A percentile compares a stretch with the other conserved stretches of the same genome.
Conservation (phyloP, 2,113 vertebrate species). For the Emydocephalus ijimae region DNA sequence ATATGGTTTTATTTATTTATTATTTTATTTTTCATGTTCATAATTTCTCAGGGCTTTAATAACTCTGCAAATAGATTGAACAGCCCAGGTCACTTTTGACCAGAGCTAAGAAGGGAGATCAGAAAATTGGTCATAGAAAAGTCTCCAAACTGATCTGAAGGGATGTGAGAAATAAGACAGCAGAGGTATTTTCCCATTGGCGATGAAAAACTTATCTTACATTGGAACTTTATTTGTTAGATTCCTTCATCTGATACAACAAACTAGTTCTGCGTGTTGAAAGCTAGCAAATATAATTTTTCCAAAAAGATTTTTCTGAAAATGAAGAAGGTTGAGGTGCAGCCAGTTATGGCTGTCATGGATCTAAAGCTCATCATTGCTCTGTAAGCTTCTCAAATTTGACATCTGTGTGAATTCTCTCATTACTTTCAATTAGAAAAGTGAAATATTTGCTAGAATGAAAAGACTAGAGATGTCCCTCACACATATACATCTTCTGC, state of each 20-base stretch:
- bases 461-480: not conserved
- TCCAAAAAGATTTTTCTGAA: not conserved
- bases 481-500: not conserved
- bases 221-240: not conserved
- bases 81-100: not conserved
- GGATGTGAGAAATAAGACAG: not conserved
- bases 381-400: not conserved
- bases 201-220: not conserved
- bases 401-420: not conserved
- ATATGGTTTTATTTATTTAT: not conserved
- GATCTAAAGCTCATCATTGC: not conserved
- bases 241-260: not conserved
- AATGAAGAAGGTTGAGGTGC: not conserved
- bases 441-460: not conserved
- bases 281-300: not conserved
- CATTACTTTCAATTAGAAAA: not conserved
- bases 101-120: not conserved
- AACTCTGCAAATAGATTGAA: not conserved
- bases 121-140: not conserved
- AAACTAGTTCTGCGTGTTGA: not conserved
- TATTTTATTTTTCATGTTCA: not conserved
- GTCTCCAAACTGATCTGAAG: not conserved
- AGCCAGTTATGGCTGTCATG: not conserved
- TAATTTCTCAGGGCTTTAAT: not conserved
- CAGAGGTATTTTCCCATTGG: not conserved